Evolutionary conservation across 2,113 vertebrate genomes (phyloP).

Genomic region (Microcebus ravelobensis): DNA sequence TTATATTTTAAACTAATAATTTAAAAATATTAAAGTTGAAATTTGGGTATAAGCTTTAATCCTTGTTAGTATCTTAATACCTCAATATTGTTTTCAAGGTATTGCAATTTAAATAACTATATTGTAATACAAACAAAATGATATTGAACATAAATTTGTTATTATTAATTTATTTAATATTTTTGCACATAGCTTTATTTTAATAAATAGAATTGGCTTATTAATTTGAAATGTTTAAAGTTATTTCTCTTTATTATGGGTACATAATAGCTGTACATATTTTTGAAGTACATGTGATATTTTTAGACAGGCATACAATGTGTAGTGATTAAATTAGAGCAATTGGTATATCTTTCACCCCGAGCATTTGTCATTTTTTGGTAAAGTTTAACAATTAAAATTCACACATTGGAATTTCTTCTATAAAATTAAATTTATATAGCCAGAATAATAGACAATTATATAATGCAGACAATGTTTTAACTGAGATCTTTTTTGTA

Average conservation of each 20-base stretch:
- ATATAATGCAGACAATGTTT: background rate
- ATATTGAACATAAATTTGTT: background rate
- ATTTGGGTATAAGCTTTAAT: background rate
- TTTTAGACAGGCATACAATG: background rate
- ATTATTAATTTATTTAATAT: no score
- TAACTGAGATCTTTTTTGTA: background rate
- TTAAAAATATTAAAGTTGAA: background rate
- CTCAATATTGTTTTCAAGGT: background rate
- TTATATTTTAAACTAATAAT: background rate
- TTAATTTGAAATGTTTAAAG: background rate
- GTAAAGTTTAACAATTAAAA: background rate
- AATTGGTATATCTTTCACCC: background rate
- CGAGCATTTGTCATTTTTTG: background rate
- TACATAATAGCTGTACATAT: background rate
- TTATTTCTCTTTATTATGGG: background rate
- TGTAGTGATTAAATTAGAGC: background rate
- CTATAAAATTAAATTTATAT: background rate
- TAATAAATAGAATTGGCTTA: background rate
- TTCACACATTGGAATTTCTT: background rate
- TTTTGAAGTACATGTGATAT: background rate
- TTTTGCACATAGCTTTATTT: background rate
- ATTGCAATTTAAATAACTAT: background rate
- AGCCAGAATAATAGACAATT: background rate
- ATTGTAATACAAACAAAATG: background rate
- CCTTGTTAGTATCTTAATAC: background rate